Base-by-base conservation (phyloP, 35 echinoderm and acorn worm genomes). In the Patiria miniata region DNA sequence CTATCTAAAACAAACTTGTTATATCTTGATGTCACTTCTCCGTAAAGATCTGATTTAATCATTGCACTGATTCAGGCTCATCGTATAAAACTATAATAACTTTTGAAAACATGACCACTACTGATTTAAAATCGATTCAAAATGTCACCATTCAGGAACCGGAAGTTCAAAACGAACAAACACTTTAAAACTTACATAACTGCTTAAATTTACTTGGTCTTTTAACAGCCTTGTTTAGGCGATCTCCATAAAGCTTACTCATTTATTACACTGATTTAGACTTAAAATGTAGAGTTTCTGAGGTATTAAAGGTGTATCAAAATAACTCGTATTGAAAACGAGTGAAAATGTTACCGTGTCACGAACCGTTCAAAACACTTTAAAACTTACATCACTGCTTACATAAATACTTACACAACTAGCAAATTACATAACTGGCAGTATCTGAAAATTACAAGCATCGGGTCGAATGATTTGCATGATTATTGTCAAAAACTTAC, bases 21-120 rank as follows among this genome's bases (percentile, higher is more conserved):
- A 4, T 57, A 57, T n/a, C 54, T 57, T 57, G 54, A 1, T 57
- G 54, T 57, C 54, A 57, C 54, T 57, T 57, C 54, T n/a, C n/a
- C n/a, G 54, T 57, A 8, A 57, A 57, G 54, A 57, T 4, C 8
- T 18, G 22, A n/a, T n/a, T n/a, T 1, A 57, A 57, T 8, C 54
- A 57, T 57, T 57, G 54, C 54, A 57, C 54, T 57, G 54, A 57
- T 57, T 57, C 54, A 57, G 54, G 54, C 54, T 57, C 54, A 57
- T 57, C n/a, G n/a, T 55, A 21, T 55, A 55, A 55, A 55, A 55
- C 52, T 55, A 55, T 55, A 9, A 55, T 55, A 55, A 55, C 21
- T 55, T 14, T 55, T 55, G 21, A 55, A 55, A 55, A 9, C 10
- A 55, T 55, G 10, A 55, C 52, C 52, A 55, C 10, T 55, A 55